Base-by-base conservation (phyloP, 2,797 vertebrate genomes). In the Spea hammondii region DNA sequence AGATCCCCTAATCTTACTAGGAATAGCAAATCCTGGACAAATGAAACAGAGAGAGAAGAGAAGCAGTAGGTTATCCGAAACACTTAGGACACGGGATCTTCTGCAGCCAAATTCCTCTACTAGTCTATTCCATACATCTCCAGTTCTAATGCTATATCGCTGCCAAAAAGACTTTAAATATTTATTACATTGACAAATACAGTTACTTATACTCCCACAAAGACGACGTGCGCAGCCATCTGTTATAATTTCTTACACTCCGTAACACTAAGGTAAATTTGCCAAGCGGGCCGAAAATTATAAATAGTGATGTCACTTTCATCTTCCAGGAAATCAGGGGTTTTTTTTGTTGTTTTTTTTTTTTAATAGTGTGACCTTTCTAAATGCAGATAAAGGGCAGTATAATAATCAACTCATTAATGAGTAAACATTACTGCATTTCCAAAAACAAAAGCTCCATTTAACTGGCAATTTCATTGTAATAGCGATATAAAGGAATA, bases 331-430 rank as follows among this genome's bases (percentile, higher is more conserved):
- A 47, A 72, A 65, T 12, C 45, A 8, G 32, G 32, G 1, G 1
- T 32, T 32, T 32, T 32, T 32, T 1, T 32, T 32, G 2, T 32
- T 32, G 3, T 32, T 32, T 32, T 2, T 2, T 6, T 14, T 48
- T 77, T 17, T 77, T 71, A 64, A 71, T 57, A 45, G 17, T 2
- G 9, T 65, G 48, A 72, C 70, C 76, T 78, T 78, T 72, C 13
- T 57, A 47, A 55, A 57, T 10, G 11, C 50, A 49, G 65, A 72
- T 66, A 65, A 77, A 62, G 60, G 47, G 44, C 49, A 51, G 6
- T 46, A 11, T 65, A 65, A 70, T 55, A 45, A n/a, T 72, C 70
- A 77, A 14, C 9, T 65, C 59, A 14, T 6, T 64, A 71, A 12
- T 17, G 10, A 46, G 45, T 70, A 65, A 71, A 71, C 45, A 69